Conservation (phyloP, 1,140 invertebrate genomes). For the Paralvinella palmiformis region DNA sequence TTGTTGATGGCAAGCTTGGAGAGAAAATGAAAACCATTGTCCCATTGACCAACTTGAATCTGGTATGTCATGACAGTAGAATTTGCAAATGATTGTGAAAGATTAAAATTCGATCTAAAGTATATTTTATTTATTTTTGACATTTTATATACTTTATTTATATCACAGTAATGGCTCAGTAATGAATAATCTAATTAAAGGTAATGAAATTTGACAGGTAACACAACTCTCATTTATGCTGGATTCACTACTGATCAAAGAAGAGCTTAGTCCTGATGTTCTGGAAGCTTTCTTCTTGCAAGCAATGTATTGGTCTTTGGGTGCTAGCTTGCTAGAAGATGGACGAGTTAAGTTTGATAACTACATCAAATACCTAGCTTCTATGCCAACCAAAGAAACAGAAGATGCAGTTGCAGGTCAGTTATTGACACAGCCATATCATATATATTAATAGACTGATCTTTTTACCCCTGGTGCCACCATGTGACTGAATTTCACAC, state of each 20-base stretch:
- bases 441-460: too few relatives aligned
- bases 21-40: slow-evolving; percentile 72
- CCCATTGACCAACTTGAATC: slow-evolving; percentile 74
- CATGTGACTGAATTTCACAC: too few relatives aligned
- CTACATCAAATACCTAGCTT: slow-evolving; percentile 68
- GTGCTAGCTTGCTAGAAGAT: slow-evolving; percentile 66
- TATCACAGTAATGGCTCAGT: neutral
- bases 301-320: slow-evolving; percentile 75
- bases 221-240: slow-evolving; percentile 76
- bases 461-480: too few relatives aligned
- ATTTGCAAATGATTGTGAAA: too few relatives aligned
- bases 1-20: slow-evolving; percentile 60
- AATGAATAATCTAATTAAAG: neutral
- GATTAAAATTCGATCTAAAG: neutral
- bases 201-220: slow-evolving; percentile 57
- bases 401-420: too few relatives aligned
- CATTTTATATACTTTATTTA: too few relatives aligned
- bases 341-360: slow-evolving; percentile 68
- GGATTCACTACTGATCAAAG: slow-evolving; percentile 54
- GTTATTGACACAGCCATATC: too few relatives aligned
- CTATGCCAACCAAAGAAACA: slow-evolving; percentile 58
- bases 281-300: slow-evolving; percentile 69
- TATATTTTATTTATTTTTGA: neutral
- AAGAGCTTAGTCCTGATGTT: slow-evolving; percentile 48
- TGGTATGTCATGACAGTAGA: slow-evolving; percentile 66